phyloP scores from a whole-genome alignment of 2,888 invertebrate genomes.

The Uropetala carovei region DNA sequence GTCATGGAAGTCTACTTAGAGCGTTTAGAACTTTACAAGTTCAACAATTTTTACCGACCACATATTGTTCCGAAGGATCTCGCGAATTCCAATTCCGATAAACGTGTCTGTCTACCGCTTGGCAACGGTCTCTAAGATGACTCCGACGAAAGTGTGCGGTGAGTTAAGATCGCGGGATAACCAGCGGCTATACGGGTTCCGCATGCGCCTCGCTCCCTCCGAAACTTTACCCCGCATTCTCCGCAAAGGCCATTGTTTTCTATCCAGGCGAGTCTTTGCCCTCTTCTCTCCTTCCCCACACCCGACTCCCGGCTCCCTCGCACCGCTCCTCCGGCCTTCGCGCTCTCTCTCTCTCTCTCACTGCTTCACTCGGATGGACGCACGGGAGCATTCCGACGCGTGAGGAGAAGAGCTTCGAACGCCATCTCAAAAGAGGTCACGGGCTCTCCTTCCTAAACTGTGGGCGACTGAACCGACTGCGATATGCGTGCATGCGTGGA shows the following conservation, averaged over 20 bases:
- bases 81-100: no score
- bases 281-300: not conserved
- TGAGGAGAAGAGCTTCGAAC: not conserved
- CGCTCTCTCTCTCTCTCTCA: not conserved
- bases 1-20: no score
- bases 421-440: not conserved
- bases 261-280: not conserved
- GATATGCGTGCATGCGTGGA: not conserved
- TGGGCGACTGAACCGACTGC: not conserved
- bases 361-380: not conserved
- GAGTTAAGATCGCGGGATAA: not conserved
- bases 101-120: no score
- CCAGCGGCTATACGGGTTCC: not conserved
- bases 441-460: not conserved
- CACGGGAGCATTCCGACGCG: not conserved
- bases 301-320: not conserved
- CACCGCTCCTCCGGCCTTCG: not conserved
- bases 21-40: no score
- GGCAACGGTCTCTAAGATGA: not conserved
- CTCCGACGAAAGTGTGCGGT: not conserved
- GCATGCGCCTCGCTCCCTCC: not conserved
- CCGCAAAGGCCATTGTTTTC: constrained; percentile 15
- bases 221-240: not conserved
- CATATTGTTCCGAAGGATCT: no score
- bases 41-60: no score